phyloP scores from a whole-genome alignment of 2,113 vertebrate species.

The Nesogale talazaci region DNA sequence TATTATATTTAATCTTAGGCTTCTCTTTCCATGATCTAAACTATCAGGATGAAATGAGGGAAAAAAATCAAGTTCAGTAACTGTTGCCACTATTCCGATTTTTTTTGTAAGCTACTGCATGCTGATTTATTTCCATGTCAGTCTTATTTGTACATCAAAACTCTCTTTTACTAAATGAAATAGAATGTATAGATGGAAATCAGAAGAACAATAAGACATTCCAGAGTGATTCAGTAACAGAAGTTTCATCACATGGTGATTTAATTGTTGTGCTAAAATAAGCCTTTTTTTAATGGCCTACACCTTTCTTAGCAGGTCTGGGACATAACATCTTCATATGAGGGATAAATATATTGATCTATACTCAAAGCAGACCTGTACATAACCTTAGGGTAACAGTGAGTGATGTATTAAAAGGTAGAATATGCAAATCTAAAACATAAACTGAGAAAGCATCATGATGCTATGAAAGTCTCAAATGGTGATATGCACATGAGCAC shows the following conservation, averaged over 20 bases:
- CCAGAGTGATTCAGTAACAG: not conserved
- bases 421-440: not conserved
- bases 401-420: slow-evolving; percentile 28
- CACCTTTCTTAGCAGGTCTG: not conserved
- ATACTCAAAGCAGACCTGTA: not conserved
- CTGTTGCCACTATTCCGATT: not conserved
- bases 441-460: not conserved
- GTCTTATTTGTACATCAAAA: not conserved
- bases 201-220: not conserved
- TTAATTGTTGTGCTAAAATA: not conserved
- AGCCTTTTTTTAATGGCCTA: not conserved
- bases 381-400: not conserved
- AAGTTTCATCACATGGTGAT: not conserved
- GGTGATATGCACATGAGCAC: not conserved
- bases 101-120: not conserved
- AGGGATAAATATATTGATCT: not conserved
- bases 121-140: not conserved
- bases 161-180: slow-evolving; percentile 25
- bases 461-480: not conserved
- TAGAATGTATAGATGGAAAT: not conserved
- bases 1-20: not conserved
- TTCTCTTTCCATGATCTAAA: slow-evolving; percentile 20
- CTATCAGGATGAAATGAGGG: not conserved
- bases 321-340: not conserved
- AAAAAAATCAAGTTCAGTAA: not conserved